phyloP scores from a whole-genome alignment of 1,140 invertebrate species.

The Paramacrobiotus metropolitanus region DNA sequence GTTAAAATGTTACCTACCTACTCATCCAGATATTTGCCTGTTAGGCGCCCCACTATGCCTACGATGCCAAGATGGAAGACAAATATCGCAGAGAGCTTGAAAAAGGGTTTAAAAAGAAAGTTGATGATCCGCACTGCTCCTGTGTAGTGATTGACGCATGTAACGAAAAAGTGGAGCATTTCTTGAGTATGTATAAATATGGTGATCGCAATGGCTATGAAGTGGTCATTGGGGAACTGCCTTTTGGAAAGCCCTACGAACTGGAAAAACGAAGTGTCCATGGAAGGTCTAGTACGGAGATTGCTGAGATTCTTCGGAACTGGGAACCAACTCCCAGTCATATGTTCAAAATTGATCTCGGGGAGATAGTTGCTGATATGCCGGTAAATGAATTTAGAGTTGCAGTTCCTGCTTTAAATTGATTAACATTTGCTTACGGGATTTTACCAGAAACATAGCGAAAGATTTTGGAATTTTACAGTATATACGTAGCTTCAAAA shows the following conservation, averaged over 20 bases:
- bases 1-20: no score
- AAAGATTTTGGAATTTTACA: no score
- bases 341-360: not conserved
- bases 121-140: not conserved
- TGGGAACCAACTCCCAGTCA: not conserved
- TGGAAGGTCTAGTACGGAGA: not conserved
- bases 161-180: not conserved
- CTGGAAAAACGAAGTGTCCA: not conserved
- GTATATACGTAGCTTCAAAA: no score
- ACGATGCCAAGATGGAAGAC: not conserved
- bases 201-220: not conserved
- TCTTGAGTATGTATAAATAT: not conserved
- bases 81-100: not conserved
- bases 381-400: not conserved
- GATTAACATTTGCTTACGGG: no score
- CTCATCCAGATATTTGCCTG: no score
- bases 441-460: no score
- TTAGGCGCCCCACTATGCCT: no score
- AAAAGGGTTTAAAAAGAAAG: not conserved
- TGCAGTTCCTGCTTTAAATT: not conserved
- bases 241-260: not conserved
- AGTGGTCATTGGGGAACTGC: not conserved
- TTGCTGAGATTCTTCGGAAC: not conserved
- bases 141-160: not conserved
- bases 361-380: not conserved